phyloP scores from a whole-genome alignment of 1,140 invertebrate genomes.

The Lucilia sericata region DNA sequence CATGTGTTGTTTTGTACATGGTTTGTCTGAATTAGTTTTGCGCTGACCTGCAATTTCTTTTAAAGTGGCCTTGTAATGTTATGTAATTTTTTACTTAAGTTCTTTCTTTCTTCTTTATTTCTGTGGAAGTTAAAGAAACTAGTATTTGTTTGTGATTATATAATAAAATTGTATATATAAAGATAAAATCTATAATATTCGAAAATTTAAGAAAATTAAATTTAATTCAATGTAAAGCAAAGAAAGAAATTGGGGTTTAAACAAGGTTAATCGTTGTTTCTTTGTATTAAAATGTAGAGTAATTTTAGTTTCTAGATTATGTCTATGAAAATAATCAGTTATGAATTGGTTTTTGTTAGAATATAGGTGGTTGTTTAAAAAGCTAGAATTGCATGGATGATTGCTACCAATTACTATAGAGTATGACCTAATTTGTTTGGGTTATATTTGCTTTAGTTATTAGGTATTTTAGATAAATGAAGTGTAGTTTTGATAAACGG shows the following conservation, averaged over 20 bases:
- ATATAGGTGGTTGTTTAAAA: neutral
- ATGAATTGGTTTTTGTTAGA: neutral
- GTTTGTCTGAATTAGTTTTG: neutral
- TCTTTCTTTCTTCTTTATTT: neutral
- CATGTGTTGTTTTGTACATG: neutral
- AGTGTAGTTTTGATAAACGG: too few relatives aligned
- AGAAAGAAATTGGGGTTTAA: neutral
- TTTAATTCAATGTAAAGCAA: neutral
- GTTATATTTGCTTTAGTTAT: too few relatives aligned
- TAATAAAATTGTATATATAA: neutral
- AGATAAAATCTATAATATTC: neutral
- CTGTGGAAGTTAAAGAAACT: neutral
- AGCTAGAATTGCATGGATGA: neutral
- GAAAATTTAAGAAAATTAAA: constrained; percentile 5
- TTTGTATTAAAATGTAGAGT: constrained; percentile 3
- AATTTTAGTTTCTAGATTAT: neutral
- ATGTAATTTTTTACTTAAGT: constrained; percentile 35
- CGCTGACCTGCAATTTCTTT: constrained; percentile 23
- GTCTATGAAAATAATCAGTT: neutral
- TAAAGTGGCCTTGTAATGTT: constrained; percentile 43
- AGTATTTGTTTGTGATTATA: constrained; percentile 24
- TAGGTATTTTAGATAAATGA: too few relatives aligned
- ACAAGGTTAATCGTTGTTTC: neutral
- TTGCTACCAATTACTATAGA: too few relatives aligned
- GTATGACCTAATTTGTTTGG: too few relatives aligned